Base-by-base conservation (phyloP, 2,113 vertebrate genomes). In the Neoarius graeffei region DNA sequence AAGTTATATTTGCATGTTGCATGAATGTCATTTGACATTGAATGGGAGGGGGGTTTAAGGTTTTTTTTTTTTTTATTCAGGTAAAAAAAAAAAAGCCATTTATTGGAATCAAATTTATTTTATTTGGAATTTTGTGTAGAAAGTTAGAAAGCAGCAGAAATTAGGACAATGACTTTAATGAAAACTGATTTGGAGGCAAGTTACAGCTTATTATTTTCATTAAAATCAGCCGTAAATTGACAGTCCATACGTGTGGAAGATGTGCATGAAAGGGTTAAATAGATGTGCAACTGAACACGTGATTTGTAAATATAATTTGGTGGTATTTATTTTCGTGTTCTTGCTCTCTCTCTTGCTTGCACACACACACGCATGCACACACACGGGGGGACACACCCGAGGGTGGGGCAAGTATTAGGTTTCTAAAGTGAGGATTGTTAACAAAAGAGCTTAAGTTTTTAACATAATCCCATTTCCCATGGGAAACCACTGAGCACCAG, bases 381-480 rank as follows among this genome's bases (percentile, higher is more conserved):
- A 77, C 50, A 85, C 2, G 35, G 35, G 35, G 35, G 35, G 35
- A 50, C 84, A 86, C 76, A 85, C 88, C 87, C 88, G 77, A 81
- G 59, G 88, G 86, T 23, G 87, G 83, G 86, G 90, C 82, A 90
- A 89, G 91, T 89, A 50, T 90, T 82, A 25, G 59, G 76, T 91
- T 92, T 91, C 89, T 60, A 87, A 71, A 62, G 81, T 85, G 35
- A 76, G 42, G 35, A 20, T 82, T 76, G 42, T 48, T 88, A 84
- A 42, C 86, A 91, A 88, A 11, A 89, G 59, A 88, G 42, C 71
- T 57, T 0, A 0, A 8, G 80, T 50, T 83, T 92, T 92, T 85
- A 50, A 17, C 57, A 7, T 48, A 42, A 19, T 85, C 71, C 48
- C 52, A 73, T 88, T 93, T 94, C 91, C 86, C 86, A 89, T 85